Conservation (phyloP, 2,888 invertebrate genomes). For the Drosophila tanythrix region DNA sequence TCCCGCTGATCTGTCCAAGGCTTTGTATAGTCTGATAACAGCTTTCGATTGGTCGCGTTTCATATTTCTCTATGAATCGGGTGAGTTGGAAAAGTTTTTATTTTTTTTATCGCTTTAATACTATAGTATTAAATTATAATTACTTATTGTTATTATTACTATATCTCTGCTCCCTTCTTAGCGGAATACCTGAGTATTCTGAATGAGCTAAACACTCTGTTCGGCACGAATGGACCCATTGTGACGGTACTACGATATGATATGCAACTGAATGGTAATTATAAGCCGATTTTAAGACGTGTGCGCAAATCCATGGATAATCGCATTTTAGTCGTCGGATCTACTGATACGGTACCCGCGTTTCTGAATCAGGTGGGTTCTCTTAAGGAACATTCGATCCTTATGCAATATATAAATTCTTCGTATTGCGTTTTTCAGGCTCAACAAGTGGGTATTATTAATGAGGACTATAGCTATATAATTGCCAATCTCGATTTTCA, state of each 20-base stretch:
- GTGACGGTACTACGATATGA: conserved; percentile 88
- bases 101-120: not conserved
- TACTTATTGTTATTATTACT: not conserved
- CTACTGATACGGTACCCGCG: conserved; percentile 86
- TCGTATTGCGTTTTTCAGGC: conserved; percentile 86
- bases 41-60: conserved; percentile 93
- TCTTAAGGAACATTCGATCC: not conserved
- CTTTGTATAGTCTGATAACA: conserved; percentile 89
- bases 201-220: conserved; percentile 89
- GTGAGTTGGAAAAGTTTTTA: conserved; percentile 47
- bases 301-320: conserved; percentile 89
- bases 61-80: conserved; percentile 88
- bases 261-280: conserved; percentile 89
- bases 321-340: conserved; percentile 90
- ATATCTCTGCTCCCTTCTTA: conserved; percentile 14
- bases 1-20: conserved; percentile 87
- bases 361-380: conserved; percentile 85
- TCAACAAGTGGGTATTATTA: conserved; percentile 98
- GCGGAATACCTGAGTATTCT: conserved; percentile 88
- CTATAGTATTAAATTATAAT: no score
- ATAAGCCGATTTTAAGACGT: conserved; percentile 88
- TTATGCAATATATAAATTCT: not conserved
- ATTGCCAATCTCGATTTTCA: conserved; percentile 91
- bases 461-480: conserved; percentile 93
- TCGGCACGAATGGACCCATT: conserved; percentile 86